Evolutionary conservation across 1,140 invertebrate species (phyloP), one percentile per base, ranked within the genome.

Genomic region (Drosophila setifemur): DNA sequence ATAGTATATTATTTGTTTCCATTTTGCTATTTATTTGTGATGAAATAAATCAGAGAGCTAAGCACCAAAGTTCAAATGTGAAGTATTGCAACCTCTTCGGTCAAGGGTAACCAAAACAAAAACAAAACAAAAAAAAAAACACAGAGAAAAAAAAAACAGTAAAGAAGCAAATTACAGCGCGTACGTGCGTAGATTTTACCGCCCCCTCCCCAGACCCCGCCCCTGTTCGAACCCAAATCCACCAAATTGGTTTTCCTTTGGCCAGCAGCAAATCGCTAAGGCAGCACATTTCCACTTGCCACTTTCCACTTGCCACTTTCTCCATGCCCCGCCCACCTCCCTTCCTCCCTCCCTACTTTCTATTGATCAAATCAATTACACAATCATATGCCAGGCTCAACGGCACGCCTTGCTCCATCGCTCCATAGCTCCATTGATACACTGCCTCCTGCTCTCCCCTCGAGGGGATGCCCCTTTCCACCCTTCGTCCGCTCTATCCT

Each of bases 361-460:
- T 73, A 77, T 81, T 83, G 78, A 83, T 83, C 81, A 82, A 82
- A 83, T 82, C 77, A 82, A 83, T 83, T 83, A 82, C 78, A 83
- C 68, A 82, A 82, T 78, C 78, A 82, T 82, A 83, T 82, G 77
- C 60, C 73, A 69, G 40, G 77, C 78, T 33, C 42, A 57, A 47
- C 50, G 75, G 47, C 75, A 58, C 75, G 69, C 75, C 67, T 16
- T 40, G 58, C 25, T 26, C 7, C 43, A 45, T 29, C 21, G 21
- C 16, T 29, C 12, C n/a, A n/a, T n/a, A n/a, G n/a, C n/a, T n/a
- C n/a, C n/a, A n/a, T n/a, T n/a, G n/a, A n/a, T n/a, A n/a, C n/a
- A n/a, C n/a, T n/a, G n/a, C n/a, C n/a, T n/a, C 28, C 21, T 6
- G 12, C 12, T 7, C 21, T 40, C 29, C 26, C 14, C 21, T 11